Conservation (phyloP, 2,797 vertebrate species). For the Phataginus tetradactyla region DNA sequence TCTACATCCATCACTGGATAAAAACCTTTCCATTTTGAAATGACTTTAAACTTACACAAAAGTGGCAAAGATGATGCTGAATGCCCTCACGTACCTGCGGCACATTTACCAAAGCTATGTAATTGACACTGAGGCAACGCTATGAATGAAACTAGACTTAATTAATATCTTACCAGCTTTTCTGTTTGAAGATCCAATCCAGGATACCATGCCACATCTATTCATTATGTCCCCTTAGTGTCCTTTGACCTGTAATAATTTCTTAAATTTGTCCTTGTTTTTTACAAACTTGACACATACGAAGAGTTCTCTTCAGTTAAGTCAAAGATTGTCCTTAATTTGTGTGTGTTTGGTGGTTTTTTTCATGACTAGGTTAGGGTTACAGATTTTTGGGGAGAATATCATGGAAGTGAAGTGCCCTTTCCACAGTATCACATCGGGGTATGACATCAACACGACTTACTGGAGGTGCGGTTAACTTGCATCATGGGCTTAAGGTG, state of each 20-base stretch:
- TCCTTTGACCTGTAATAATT: not conserved
- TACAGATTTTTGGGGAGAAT: not conserved
- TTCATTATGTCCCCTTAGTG: too few species aligned
- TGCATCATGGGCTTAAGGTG: not conserved
- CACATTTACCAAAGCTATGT: not conserved
- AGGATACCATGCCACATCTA: not conserved
- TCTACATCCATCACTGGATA: not conserved
- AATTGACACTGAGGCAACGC: not conserved
- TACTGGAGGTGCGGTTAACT: rapidly evolving
- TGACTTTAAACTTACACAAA: not conserved
- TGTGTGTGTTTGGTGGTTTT: not conserved
- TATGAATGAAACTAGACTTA: not conserved
- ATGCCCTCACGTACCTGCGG: not conserved
- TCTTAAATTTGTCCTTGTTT: not conserved
- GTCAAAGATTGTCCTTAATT: not conserved
- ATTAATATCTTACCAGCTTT: not conserved
- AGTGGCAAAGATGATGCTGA: not conserved
- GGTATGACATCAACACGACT: rapidly evolving
- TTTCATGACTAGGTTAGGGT: not conserved
- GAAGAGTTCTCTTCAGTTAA: not conserved
- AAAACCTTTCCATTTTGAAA: not conserved
- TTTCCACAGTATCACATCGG: not conserved
- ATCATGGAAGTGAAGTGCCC: not conserved
- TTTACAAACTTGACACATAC: not conserved
- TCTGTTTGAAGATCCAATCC: not conserved